A percentile compares a stretch with the other conserved stretches of the same genome.
Conservation (phyloP, 1,140 invertebrate species). For the Homarus americanus region DNA sequence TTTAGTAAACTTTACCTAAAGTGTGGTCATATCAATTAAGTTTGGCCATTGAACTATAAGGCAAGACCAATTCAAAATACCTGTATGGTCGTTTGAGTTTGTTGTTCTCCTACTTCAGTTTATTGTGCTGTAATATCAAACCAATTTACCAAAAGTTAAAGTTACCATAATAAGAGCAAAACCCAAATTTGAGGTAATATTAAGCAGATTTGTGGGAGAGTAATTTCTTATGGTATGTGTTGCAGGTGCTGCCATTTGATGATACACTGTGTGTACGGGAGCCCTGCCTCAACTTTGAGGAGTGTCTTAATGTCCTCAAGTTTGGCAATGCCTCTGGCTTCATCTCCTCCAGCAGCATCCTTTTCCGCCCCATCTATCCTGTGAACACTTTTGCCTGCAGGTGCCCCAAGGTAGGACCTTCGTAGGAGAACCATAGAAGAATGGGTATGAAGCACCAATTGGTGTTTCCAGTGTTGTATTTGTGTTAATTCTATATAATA, state of each 20-base stretch:
- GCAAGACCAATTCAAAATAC: too few species aligned
- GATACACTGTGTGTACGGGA: conserved; percentile 98
- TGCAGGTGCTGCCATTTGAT: conserved; percentile 94
- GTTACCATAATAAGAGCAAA: too few species aligned
- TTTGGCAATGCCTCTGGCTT: conserved; percentile 96
- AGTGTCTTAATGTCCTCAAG: conserved; percentile 93
- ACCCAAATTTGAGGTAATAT: too few species aligned
- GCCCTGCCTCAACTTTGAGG: conserved; percentile 97
- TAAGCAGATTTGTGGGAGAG: too few species aligned
- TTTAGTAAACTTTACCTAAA: too few species aligned
- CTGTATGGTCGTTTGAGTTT: too few species aligned
- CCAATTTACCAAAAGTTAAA: too few species aligned
- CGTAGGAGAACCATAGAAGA: conserved; percentile 79
- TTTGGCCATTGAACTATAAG: too few species aligned
- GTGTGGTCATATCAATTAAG: too few species aligned
- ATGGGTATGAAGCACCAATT: neutral
- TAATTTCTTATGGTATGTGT: neutral
- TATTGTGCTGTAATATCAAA: too few species aligned
- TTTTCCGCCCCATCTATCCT: conserved; percentile 96
- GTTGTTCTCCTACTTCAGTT: too few species aligned
- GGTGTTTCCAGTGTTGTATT: too few species aligned
- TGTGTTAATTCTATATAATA: neutral
- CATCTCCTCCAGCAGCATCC: conserved; percentile 90
- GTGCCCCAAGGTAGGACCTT: conserved; percentile 83
- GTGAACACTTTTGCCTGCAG: conserved; percentile 95